Evolutionary conservation across 2,113 vertebrate genomes (phyloP).

Genomic region (Odontesthes bonariensis): DNA sequence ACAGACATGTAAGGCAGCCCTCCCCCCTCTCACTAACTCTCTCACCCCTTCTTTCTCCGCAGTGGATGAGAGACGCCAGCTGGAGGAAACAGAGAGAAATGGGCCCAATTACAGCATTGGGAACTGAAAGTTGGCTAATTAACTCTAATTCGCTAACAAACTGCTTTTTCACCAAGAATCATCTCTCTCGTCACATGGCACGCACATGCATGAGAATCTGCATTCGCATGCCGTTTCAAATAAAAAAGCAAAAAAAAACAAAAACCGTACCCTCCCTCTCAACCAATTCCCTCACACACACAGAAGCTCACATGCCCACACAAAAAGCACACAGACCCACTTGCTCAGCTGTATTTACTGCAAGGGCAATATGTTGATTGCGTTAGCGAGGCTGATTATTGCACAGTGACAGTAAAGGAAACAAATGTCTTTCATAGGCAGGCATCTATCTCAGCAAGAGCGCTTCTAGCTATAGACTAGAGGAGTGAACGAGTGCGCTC

Average conservation of each 20-base stretch:
- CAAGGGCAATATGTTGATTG: conserved; percentile 84
- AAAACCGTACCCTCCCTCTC: neutral
- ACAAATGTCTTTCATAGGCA: conserved; percentile 81
- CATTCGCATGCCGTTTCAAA: conserved; percentile 38
- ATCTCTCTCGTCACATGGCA: conserved; percentile 78
- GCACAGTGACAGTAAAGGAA: conserved; percentile 83
- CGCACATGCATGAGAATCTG: conserved; percentile 45
- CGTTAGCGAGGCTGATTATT: conserved; percentile 83
- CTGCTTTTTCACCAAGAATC: conserved; percentile 81
- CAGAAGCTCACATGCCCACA: conserved; percentile 47
- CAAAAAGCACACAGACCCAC: conserved; percentile 59
- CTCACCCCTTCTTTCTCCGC: conserved; percentile 61
- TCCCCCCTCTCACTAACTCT: conserved; percentile 18
- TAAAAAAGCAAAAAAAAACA: conserved; percentile 9
- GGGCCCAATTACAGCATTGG: conserved; percentile 84
- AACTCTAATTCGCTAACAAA: conserved; percentile 87
- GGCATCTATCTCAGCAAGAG: conserved; percentile 76
- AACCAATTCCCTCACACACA: conserved; percentile 12
- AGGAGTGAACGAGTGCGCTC: conserved; percentile 70
- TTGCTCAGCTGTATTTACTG: conserved; percentile 85
- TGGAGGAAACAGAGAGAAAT: conserved; percentile 85
- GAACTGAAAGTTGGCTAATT: conserved; percentile 86
- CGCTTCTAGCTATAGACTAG: conserved; percentile 75
- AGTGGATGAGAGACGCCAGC: conserved; percentile 81
- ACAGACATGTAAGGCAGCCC: conserved; percentile 66